Base-by-base conservation (phyloP, 2,888 invertebrate genomes). In the Esperia sulphurella region DNA sequence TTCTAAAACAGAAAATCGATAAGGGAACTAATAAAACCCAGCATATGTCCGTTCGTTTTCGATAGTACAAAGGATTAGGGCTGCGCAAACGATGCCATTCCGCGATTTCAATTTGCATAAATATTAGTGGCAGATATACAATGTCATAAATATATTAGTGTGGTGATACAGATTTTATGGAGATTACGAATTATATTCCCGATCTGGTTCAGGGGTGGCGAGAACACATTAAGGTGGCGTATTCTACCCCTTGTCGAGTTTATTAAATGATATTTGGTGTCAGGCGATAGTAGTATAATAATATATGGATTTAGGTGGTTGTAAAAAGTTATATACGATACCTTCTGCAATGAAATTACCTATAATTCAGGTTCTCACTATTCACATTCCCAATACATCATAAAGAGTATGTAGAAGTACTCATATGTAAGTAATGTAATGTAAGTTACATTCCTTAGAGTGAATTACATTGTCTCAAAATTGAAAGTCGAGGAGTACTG, bases 31-130 rank as follows among this genome's bases (percentile, higher is more conserved):
- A 59, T 65, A 62, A 63, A 63, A 64, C 50, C 57, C 59, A 71
- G 68, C 83, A 82, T 83, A 85, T 84, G 83, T 78, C 78, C 63
- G 63, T 66, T 68, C 62, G 59, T 67, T 59, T 65, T 71, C 65
- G 63, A 59, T 62, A 61, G 67, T 60, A 31, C 12, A 41, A 62
- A 61, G 79, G 79, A 79, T 83, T 83, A 83, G 85, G 86, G 83
- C 66, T 58, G 64, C 72, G 75, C 78, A 82, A 86, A 83, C 80
- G 85, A 80, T 75, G 75, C 79, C 81, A 82, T 84, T 86, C 75
- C 72, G 83, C 80, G 76, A 85, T 86, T 90, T 88, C 90, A 86
- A 89, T 89, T 90, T 90, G 85, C 89, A 90, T 90, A 89, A 86
- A 87, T 86, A 89, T 88, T 87, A 88, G 86, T 83, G 79, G 75